Conservation (phyloP, 2,797 vertebrate genomes). For the Lagocephalus sceleratus region DNA sequence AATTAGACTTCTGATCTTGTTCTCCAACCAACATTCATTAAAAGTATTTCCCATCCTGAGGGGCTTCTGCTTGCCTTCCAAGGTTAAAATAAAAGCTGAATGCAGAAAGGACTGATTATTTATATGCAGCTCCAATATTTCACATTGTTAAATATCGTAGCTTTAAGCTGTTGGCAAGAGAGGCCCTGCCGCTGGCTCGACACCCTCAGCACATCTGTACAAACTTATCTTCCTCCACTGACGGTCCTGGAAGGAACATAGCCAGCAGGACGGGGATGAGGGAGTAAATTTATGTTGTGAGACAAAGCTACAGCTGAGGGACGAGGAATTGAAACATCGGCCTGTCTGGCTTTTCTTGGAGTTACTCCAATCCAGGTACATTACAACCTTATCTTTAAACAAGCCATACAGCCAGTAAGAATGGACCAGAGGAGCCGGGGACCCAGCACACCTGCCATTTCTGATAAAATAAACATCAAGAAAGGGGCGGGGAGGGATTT, state of each 20-base stretch:
- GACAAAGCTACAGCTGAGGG: slow-evolving; percentile 55
- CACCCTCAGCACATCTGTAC: slow-evolving; percentile 44
- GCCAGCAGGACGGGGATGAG: slow-evolving; percentile 64
- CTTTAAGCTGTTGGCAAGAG: slow-evolving; percentile 43
- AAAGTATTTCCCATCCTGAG: background rate
- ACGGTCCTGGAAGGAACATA: slow-evolving; percentile 65
- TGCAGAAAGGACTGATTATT: slow-evolving; percentile 26
- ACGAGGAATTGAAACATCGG: slow-evolving; percentile 36
- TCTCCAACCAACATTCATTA: slow-evolving; percentile 21
- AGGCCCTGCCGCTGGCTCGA: slow-evolving; percentile 33
- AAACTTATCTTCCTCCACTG: slow-evolving; percentile 62
- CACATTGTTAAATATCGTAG: slow-evolving; percentile 32
- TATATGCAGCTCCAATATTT: slow-evolving; percentile 9
- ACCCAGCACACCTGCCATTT: slow-evolving; percentile 67
- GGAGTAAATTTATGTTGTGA: slow-evolving; percentile 65
- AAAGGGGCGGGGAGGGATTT: slow-evolving; percentile 38
- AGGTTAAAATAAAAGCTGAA: slow-evolving; percentile 7
- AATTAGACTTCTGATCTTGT: slow-evolving; percentile 11
- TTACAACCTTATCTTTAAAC: slow-evolving; percentile 71
- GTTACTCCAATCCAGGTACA: slow-evolving; percentile 70
- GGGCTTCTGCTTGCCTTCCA: no score
- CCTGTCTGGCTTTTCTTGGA: slow-evolving; percentile 51
- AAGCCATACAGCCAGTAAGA: slow-evolving; percentile 52
- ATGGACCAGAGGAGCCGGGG: slow-evolving; percentile 40
- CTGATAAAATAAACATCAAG: slow-evolving; percentile 75